Conservation (phyloP, 2,797 vertebrate genomes). For the Chelonia mydas region DNA sequence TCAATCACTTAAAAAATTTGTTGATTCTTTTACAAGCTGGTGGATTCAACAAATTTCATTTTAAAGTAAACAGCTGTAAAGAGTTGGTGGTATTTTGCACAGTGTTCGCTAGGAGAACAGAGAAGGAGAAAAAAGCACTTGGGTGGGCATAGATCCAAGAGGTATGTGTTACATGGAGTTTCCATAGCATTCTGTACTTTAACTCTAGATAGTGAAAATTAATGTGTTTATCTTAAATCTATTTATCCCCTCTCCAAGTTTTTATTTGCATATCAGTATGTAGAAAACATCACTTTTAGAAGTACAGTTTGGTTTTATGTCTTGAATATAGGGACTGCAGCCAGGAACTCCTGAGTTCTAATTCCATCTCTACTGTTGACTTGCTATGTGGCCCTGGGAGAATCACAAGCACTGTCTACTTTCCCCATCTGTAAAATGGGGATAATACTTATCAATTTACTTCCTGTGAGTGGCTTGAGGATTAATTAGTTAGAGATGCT, state of each 20-base stretch:
- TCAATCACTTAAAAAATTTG: not conserved
- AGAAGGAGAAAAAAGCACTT: not conserved
- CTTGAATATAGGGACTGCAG: accelerated
- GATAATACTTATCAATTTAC: not conserved
- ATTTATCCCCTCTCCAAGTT: not conserved
- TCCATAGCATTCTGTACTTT: not conserved
- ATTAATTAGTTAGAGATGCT: not conserved
- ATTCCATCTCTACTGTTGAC: not conserved
- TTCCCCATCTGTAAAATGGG: not conserved
- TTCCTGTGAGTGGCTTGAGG: not conserved
- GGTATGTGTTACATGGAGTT: accelerated
- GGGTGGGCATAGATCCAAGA: not conserved
- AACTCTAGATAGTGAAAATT: not conserved
- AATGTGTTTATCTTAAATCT: not conserved
- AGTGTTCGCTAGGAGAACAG: not conserved
- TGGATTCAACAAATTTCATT: not conserved
- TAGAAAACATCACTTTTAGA: not conserved
- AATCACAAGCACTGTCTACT: not conserved
- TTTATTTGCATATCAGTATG: not conserved
- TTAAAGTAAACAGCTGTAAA: not conserved
- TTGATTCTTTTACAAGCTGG: not conserved
- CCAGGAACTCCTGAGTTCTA: not conserved
- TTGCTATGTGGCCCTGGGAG: not conserved
- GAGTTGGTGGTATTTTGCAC: not conserved
- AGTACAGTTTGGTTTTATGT: accelerated